Base-by-base conservation (phyloP, 2,888 invertebrate species). In the Alloplasta piceator region DNA sequence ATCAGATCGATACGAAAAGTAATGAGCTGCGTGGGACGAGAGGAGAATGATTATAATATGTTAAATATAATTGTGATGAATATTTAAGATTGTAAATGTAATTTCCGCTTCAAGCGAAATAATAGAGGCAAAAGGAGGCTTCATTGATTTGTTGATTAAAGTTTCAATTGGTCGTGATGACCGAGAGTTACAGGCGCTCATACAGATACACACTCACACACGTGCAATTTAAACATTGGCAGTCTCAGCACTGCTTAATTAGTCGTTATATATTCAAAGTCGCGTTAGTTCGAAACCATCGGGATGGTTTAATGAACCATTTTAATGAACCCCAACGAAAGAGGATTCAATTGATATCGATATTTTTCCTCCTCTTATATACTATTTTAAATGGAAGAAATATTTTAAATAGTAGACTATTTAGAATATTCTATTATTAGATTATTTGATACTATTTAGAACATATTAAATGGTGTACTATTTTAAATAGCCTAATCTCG, bases 91-190 rank as follows among this genome's bases (percentile, higher is more conserved):
- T 52, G 66, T 43, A 55, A 50, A 78, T 68, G 63, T 14, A 63
- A 73, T 63, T 73, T 70, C 56, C 64, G 64, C n/a, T n/a, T 26
- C 14, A 26, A 60, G 58, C 46, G 50, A 26, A 79, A 79, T 55
- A 16, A 48, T 9, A 52, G 63, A 67, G 43, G 26, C 36, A 7
- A 63, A n/a, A 48, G 38, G 12, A 16, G 39, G n/a, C 55, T 64
- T 56, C 64, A 66, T 70, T 79, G 74, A 70, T 79, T 75, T 74
- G 70, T 60, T 64, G 70, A 74, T 79, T 70, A 64, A 79, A 58
- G 56, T 64, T 60, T 64, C 70, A 70, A 74, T 74, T 75, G 61
- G 41, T 52, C 64, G 70, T 70, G 63, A 79, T 74, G 68, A 74
- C 48, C 70, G 74, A 71, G 70, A 43, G 46, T 61, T 56, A 38